A percentile compares a stretch with the other conserved stretches of the same genome.
These are phyloP conservation scores for Platycercus adscitus DNA, from an alignment of 2,113 vertebrate species.

Conservation along the genomic window DNA sequence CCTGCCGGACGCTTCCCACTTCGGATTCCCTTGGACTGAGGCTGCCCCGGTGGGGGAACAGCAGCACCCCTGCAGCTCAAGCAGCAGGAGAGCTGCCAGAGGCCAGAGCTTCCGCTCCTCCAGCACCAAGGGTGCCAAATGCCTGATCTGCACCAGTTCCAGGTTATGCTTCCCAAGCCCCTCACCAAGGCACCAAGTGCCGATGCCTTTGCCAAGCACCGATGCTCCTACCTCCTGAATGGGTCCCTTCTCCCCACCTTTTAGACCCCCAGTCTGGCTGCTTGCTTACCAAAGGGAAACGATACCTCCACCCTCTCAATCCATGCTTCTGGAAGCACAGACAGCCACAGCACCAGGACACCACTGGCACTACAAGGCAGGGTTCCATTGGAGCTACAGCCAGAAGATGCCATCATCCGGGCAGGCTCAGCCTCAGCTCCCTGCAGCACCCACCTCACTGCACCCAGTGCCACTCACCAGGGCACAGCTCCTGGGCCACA, in stretches of 20 bases:
- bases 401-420: not conserved
- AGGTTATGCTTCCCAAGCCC: not conserved
- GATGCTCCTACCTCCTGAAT: not conserved
- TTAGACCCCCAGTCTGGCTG: not conserved
- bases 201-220: not conserved
- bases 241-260: not conserved
- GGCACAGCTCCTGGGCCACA: fast-evolving
- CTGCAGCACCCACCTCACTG: not conserved
- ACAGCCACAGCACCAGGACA: not conserved
- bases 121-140: not conserved
- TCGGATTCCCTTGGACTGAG: not conserved
- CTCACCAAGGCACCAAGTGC: not conserved
- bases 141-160: not conserved
- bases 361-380: not conserved
- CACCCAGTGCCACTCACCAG: not conserved
- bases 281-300: not conserved
- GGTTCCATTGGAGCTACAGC: not conserved
- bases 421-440: not conserved
- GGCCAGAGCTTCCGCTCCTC: not conserved
- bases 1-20: not conserved
- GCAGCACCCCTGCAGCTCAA: not conserved
- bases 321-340: not conserved
- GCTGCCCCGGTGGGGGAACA: not conserved
- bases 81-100: not conserved
- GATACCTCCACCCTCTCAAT: not conserved